phyloP scores from a whole-genome alignment of 2,888 invertebrate species.

The Apoderus coryli region DNA sequence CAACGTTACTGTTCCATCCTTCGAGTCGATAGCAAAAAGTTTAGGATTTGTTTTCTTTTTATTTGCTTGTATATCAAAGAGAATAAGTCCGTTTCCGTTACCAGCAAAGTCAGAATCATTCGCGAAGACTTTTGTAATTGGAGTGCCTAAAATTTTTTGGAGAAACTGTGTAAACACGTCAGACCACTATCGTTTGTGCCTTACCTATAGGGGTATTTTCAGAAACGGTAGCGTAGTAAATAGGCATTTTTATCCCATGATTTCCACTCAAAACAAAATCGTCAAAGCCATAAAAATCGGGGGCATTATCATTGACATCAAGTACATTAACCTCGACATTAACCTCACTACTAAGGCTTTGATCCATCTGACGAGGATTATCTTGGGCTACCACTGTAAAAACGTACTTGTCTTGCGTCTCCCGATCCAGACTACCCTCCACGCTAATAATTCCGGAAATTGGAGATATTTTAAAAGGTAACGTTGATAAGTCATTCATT shows the following conservation, averaged over 20 bases:
- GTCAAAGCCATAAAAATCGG: slow-evolving; percentile 64
- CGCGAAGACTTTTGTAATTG: slow-evolving; percentile 61
- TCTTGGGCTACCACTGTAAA: slow-evolving; percentile 62
- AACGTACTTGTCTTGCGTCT: slow-evolving; percentile 51
- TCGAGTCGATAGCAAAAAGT: slow-evolving; percentile 71
- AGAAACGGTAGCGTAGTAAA: slow-evolving; percentile 60
- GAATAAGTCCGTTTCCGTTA: slow-evolving; percentile 74
- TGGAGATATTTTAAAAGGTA: slow-evolving; percentile 59
- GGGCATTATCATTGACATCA: slow-evolving; percentile 74
- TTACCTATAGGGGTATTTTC: slow-evolving; percentile 59
- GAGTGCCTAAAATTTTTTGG: slow-evolving; percentile 35
- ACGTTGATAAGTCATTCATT: slow-evolving; percentile 25
- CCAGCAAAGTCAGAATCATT: slow-evolving; percentile 75
- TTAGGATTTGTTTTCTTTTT: slow-evolving; percentile 43
- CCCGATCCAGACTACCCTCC: slow-evolving; percentile 64
- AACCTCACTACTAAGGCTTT: slow-evolving; percentile 53
- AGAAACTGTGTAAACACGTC: too few relatives aligned
- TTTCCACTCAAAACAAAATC: slow-evolving; percentile 36
- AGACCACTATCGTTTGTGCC: too few relatives aligned
- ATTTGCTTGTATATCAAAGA: slow-evolving; percentile 58
- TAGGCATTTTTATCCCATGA: slow-evolving; percentile 45
- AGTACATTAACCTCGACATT: slow-evolving; percentile 68
- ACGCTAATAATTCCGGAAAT: slow-evolving; percentile 54
- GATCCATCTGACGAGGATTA: slow-evolving; percentile 40
- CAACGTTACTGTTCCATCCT: slow-evolving; percentile 68